Evolutionary conservation across 2,888 invertebrate species (phyloP).

Genomic region (Elmis aenea): DNA sequence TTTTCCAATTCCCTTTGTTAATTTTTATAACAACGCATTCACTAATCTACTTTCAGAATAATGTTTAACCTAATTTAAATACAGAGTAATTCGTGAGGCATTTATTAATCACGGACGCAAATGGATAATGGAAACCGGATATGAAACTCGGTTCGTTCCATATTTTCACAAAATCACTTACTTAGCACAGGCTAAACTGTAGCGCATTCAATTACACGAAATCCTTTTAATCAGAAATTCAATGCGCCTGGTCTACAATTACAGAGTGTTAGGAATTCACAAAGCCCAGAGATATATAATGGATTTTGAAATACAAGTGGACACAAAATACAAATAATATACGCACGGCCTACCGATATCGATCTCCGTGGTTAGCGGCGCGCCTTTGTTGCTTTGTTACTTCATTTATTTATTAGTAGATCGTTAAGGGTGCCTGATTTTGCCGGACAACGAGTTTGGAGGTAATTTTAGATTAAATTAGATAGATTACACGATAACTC

Average conservation of each 20-base stretch:
- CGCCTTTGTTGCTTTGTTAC: constrained; percentile 19
- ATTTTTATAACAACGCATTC: too few species aligned
- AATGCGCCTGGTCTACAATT: constrained; percentile 28
- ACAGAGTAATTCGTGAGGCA: too few species aligned
- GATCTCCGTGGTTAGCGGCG: constrained; percentile 16
- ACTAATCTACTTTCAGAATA: too few species aligned
- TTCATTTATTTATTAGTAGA: too few species aligned
- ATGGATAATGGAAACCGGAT: constrained; percentile 15
- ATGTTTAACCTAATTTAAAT: too few species aligned
- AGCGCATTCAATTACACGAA: constrained; percentile 34
- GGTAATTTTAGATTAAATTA: too few species aligned
- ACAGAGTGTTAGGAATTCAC: constrained; percentile 31
- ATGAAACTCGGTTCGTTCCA: constrained; percentile 17
- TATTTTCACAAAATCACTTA: constrained; percentile 25
- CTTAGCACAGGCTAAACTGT: constrained; percentile 27
- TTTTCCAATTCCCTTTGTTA: too few species aligned
- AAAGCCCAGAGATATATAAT: constrained; percentile 25
- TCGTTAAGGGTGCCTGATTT: too few species aligned
- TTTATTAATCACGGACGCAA: too few species aligned
- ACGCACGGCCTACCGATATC: constrained; percentile 11
- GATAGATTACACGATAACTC: too few species aligned
- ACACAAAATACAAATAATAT: constrained; percentile 18
- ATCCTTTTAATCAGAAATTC: constrained; percentile 36
- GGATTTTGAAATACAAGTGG: constrained; percentile 18
- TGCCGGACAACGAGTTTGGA: too few species aligned